phyloP scores from a whole-genome alignment of 2,797 vertebrate genomes.

The Telmatherina bonti region DNA sequence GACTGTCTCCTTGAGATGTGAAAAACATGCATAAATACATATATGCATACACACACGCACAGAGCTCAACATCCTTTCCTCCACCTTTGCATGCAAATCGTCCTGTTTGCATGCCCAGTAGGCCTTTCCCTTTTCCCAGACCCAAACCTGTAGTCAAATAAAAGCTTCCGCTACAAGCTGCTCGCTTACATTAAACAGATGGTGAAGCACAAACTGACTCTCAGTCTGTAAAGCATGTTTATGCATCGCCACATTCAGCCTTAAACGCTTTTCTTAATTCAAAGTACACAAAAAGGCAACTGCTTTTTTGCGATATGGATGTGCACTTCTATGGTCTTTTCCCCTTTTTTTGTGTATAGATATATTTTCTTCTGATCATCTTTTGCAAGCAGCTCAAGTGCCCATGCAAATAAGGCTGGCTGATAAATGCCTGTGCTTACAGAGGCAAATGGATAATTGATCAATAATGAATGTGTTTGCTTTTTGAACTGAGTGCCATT shows the following conservation, averaged over 20 bases:
- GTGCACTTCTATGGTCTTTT: constrained; percentile 21
- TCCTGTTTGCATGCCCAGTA: constrained; percentile 71
- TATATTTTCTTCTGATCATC: constrained; percentile 33
- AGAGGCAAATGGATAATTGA: constrained; percentile 57
- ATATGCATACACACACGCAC: constrained; percentile 4
- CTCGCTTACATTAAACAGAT: constrained; percentile 48
- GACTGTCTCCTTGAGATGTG: background rate
- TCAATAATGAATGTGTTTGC: constrained; percentile 59
- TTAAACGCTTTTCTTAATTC: background rate
- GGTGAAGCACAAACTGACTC: constrained; percentile 47
- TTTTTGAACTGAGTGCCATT: constrained; percentile 32
- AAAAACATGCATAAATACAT: constrained; percentile 1
- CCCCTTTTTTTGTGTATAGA: background rate
- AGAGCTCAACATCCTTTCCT: constrained; percentile 32
- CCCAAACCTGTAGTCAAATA: constrained; percentile 77
- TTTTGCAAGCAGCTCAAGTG: constrained; percentile 42
- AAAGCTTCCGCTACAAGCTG: constrained; percentile 45
- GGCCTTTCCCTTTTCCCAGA: constrained; percentile 40
- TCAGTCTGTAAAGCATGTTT: constrained; percentile 10
- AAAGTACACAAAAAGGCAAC: background rate
- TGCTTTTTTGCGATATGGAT: constrained; percentile 22
- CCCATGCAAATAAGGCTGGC: constrained; percentile 47
- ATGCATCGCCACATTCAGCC: constrained; percentile 7
- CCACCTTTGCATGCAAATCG: constrained; percentile 73
- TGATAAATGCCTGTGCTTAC: constrained; percentile 57